These are phyloP conservation scores for Prosopocoilus inquinatus DNA, from an alignment of 2,888 invertebrate species.

Conservation along the genomic window DNA sequence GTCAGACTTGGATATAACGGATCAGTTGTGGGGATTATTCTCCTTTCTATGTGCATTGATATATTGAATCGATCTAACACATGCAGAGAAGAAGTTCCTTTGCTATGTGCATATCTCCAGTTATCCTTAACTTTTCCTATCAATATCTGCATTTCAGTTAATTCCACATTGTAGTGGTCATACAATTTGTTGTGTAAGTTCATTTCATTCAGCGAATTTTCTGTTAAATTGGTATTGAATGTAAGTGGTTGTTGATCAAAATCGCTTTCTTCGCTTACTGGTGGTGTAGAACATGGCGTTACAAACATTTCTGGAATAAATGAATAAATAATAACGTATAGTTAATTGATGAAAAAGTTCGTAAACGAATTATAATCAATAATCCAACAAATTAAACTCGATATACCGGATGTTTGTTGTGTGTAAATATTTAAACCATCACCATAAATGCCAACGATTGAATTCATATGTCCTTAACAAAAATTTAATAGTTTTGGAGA, in stretches of 20 bases:
- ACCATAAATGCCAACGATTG: too few relatives aligned
- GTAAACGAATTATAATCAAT: too few relatives aligned
- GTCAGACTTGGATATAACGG: constrained; percentile 84
- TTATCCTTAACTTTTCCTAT: constrained; percentile 87
- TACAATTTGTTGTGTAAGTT: constrained; percentile 69
- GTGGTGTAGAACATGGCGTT: constrained; percentile 87
- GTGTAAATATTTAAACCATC: too few relatives aligned
- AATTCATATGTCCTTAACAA: too few relatives aligned
- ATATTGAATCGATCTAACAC: constrained; percentile 64
- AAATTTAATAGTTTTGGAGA: too few relatives aligned
- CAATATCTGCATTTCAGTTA: constrained; percentile 82
- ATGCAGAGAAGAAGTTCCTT: constrained; percentile 81
- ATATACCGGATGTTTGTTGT: too few relatives aligned
- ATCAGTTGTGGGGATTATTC: constrained; percentile 79
- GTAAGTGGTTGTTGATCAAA: constrained; percentile 50
- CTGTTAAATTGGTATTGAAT: constrained; percentile 24
- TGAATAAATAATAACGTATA: too few relatives aligned
- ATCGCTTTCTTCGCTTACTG: constrained; percentile 71
- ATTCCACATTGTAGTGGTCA: constrained; percentile 74
- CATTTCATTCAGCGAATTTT: constrained; percentile 56
- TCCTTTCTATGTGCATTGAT: constrained; percentile 69
- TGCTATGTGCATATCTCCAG: constrained; percentile 84
- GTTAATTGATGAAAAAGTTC: too few relatives aligned
- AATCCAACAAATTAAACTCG: too few relatives aligned
- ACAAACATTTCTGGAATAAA: constrained; percentile 62